These are phyloP conservation scores for Labeo rohita DNA, from an alignment of 2,113 vertebrate genomes.

Conservation along the genomic window DNA sequence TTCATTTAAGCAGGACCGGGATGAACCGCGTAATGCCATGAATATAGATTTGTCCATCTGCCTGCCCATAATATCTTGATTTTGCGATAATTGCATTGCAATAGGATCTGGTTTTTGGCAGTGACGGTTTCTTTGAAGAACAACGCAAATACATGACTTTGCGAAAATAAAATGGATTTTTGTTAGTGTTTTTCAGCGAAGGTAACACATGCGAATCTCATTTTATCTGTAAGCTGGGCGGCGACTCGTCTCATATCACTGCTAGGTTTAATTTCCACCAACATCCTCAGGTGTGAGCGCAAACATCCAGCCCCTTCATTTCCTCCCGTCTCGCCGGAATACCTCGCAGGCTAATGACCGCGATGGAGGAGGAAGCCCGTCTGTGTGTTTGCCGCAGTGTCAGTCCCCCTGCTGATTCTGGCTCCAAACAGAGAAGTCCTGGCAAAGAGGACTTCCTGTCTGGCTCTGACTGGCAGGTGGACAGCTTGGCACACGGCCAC, in stretches of 20 bases:
- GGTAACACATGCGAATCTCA: not conserved
- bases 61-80: slow-evolving; percentile 19
- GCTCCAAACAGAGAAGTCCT: slow-evolving; percentile 7
- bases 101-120: slow-evolving; percentile 15
- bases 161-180: not conserved
- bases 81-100: not conserved
- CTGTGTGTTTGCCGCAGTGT: slow-evolving; percentile 6
- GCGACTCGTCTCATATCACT: not conserved
- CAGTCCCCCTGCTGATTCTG: not conserved
- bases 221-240: not conserved
- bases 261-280: slow-evolving; percentile 16
- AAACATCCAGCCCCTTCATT: slow-evolving; percentile 21
- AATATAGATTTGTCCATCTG: slow-evolving; percentile 49
- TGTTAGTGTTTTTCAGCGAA: not conserved
- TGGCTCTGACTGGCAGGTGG: slow-evolving; percentile 6
- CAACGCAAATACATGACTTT: not conserved
- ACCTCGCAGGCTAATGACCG: not conserved
- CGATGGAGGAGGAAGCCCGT: not conserved
- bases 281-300: not conserved
- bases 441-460: not conserved
- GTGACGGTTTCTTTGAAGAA: not conserved
- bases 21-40: not conserved
- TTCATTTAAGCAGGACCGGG: slow-evolving; percentile 12
- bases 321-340: slow-evolving; percentile 12
- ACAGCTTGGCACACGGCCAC: not conserved